Conservation (phyloP, 1,140 invertebrate species). For the Drosophila kanapiae region DNA sequence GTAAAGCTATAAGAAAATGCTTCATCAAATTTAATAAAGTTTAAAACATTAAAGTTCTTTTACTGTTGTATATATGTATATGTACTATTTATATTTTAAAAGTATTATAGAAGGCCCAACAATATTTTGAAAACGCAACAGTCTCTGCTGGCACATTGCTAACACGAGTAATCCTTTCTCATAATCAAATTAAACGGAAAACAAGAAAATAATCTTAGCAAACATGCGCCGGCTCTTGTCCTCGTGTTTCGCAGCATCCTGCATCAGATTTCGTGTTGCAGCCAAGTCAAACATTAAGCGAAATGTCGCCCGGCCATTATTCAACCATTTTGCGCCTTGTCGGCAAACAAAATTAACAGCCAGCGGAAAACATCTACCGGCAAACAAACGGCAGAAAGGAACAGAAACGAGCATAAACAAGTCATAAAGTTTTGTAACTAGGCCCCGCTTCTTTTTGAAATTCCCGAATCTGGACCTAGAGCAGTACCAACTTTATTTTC, state of each 20-base stretch:
- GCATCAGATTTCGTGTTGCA: slow-evolving; percentile 46
- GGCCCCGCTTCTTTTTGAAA: slow-evolving; percentile 15
- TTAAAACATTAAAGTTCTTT: too few relatives aligned
- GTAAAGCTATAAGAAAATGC: too few relatives aligned
- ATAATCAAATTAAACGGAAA: slow-evolving; percentile 44
- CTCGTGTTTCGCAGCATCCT: slow-evolving; percentile 26
- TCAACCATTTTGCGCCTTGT: slow-evolving; percentile 67
- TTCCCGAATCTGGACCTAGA: slow-evolving; percentile 8
- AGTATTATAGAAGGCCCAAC: not conserved
- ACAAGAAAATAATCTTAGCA: slow-evolving; percentile 49
- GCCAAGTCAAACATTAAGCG: slow-evolving; percentile 54
- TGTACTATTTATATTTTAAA: too few relatives aligned
- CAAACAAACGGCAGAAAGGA: slow-evolving; percentile 29
- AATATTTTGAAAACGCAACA: not conserved
- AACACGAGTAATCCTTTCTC: slow-evolving; percentile 3
- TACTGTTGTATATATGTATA: too few relatives aligned
- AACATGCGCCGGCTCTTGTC: slow-evolving; percentile 24
- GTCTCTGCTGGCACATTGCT: not conserved
- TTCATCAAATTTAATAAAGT: too few relatives aligned
- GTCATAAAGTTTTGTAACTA: slow-evolving; percentile 57
- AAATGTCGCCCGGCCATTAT: slow-evolving; percentile 59
- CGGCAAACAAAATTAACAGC: slow-evolving; percentile 48
- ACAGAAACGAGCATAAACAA: slow-evolving; percentile 38
- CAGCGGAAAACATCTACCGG: slow-evolving; percentile 30
- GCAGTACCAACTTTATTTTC: slow-evolving; percentile 8